Percentiles rank a stretch among this genome's conserved stretches.
Evolutionary conservation across 2,888 invertebrate genomes (phyloP).

Genomic region (Xanthorhoe designata): DNA sequence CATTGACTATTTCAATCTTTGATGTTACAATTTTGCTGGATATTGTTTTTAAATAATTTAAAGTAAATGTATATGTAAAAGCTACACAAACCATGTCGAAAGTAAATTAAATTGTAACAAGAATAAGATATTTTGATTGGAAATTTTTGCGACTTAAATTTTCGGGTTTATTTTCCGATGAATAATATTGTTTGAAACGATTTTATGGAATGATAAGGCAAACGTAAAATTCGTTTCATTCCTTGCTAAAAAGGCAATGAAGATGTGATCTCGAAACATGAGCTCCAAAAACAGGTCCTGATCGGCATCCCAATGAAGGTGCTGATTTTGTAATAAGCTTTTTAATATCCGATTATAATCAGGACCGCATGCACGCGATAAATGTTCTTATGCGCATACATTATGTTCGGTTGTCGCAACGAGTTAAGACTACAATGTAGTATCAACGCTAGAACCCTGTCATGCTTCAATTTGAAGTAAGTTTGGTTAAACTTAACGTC

Average conservation of each 20-base stretch:
- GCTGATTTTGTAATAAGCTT: slow-evolving; percentile 50
- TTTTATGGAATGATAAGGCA: slow-evolving; percentile 1
- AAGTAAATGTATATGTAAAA: not conserved
- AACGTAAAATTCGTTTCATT: not conserved
- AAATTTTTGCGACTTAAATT: not conserved
- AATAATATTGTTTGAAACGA: not conserved
- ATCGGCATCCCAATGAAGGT: slow-evolving; percentile 42
- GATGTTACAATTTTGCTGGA: not conserved
- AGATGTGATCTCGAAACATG: slow-evolving; percentile 36
- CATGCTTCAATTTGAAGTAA: slow-evolving; percentile 11
- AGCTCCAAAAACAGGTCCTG: slow-evolving; percentile 39
- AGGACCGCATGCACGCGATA: slow-evolving; percentile 47
- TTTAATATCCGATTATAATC: slow-evolving; percentile 47
- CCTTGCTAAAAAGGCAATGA: slow-evolving; percentile 22
- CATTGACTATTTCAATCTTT: too few relatives aligned
- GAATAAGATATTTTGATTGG: not conserved
- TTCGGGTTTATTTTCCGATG: not conserved
- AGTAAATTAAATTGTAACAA: not conserved
- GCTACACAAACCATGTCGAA: not conserved
- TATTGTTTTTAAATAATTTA: not conserved
- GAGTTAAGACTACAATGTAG: slow-evolving; percentile 52
- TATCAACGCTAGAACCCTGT: slow-evolving; percentile 36
- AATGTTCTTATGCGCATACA: slow-evolving; percentile 65
- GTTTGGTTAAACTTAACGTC: slow-evolving; percentile 16
- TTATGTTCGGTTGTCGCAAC: slow-evolving; percentile 61